These are phyloP conservation scores for Meda fulgida DNA, from an alignment of 2,797 vertebrate species.

Conservation along the genomic window DNA sequence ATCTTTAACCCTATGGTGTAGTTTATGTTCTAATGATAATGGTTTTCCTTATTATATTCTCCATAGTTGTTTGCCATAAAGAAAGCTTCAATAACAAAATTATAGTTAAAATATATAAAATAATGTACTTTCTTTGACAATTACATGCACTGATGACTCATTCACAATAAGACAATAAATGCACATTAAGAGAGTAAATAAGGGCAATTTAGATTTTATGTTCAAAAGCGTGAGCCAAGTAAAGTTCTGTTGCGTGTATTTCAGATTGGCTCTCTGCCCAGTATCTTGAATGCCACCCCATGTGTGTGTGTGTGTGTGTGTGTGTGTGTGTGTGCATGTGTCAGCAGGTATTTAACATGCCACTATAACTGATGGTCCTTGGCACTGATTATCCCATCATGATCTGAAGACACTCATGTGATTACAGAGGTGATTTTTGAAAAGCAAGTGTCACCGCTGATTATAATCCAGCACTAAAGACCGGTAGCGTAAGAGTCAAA, in stretches of 20 bases:
- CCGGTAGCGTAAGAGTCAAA: slow-evolving; percentile 35
- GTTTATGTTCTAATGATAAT: background rate
- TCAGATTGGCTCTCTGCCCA: slow-evolving; percentile 46
- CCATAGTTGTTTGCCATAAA: background rate
- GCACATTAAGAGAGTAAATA: background rate
- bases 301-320: too few species aligned
- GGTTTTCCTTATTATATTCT: background rate
- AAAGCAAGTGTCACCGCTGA: slow-evolving; percentile 44
- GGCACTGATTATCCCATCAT: slow-evolving; percentile 37
- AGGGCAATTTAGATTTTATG: background rate
- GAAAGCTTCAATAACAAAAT: background rate
- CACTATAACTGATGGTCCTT: slow-evolving; percentile 32
- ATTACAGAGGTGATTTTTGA: slow-evolving; percentile 38
- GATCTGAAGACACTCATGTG: slow-evolving; percentile 27
- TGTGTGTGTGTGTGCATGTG: slow-evolving; percentile 23
- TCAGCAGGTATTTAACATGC: slow-evolving; percentile 22
- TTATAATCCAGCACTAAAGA: slow-evolving; percentile 51
- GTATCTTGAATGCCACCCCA: slow-evolving; percentile 34
- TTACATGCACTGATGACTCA: background rate
- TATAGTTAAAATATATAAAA: background rate
- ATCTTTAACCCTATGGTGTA: background rate
- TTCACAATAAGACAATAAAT: background rate
- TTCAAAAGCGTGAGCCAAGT: background rate
- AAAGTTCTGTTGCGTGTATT: slow-evolving; percentile 21
- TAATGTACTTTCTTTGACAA: background rate